Evolutionary conservation across 2,113 vertebrate genomes (phyloP).

Genomic region (Trichomycterus rosablanca): DNA sequence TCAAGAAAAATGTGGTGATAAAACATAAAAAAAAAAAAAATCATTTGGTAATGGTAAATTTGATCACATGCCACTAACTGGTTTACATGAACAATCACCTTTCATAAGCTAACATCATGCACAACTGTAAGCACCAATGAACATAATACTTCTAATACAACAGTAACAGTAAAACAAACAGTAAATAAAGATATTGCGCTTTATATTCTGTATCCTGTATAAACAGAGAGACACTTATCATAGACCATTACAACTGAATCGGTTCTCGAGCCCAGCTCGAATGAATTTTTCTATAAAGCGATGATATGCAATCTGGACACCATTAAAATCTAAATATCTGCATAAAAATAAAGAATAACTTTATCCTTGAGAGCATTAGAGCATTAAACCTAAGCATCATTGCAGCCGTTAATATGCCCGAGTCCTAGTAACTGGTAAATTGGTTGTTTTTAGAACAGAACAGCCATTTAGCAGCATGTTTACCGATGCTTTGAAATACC

Average conservation of each 20-base stretch:
- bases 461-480: constrained; percentile 3
- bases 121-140: constrained; percentile 18
- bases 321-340: constrained; percentile 49
- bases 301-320: neutral
- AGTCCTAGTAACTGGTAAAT: neutral
- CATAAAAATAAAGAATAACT: constrained; percentile 54
- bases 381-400: neutral
- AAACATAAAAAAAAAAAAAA: too few species aligned
- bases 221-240: too few species aligned
- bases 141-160: constrained; percentile 18
- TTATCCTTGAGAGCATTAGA: neutral
- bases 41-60: too few species aligned
- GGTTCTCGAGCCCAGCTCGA: neutral
- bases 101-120: constrained; percentile 10
- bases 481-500: constrained; percentile 3
- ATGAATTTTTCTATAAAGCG: too few species aligned
- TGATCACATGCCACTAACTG: too few species aligned
- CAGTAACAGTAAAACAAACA: neutral
- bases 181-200: too few species aligned
- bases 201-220: too few species aligned
- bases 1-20: too few species aligned
- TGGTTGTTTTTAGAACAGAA: constrained; percentile 32
- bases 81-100: neutral
- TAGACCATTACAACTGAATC: too few species aligned
- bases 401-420: constrained; percentile 8